Conservation (phyloP, 2,113 vertebrate species). For the Peromyscus maniculatus region DNA sequence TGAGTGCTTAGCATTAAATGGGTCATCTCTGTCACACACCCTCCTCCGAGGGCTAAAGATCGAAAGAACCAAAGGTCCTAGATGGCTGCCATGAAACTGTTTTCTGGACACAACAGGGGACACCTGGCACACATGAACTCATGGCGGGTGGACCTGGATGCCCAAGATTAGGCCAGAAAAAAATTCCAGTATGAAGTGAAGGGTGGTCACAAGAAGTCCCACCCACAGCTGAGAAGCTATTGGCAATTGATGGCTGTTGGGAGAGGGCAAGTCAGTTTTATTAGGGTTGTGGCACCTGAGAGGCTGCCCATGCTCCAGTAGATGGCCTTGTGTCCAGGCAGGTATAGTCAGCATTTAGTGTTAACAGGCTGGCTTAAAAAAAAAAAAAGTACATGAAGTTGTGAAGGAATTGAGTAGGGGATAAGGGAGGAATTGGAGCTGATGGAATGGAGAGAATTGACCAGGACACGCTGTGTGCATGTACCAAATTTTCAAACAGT, state of each 20-base stretch:
- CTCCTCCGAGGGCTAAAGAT: no score
- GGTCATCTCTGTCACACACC: not conserved
- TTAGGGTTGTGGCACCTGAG: not conserved
- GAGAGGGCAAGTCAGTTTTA: not conserved
- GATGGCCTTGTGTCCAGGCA: not conserved
- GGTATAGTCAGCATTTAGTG: not conserved
- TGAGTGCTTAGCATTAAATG: no score
- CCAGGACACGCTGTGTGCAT: no score
- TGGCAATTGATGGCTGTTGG: not conserved
- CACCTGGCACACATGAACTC: not conserved
- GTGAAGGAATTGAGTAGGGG: not conserved
- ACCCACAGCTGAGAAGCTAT: not conserved
- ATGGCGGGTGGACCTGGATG: no score
- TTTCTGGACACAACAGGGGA: not conserved
- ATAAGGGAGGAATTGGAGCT: not conserved
- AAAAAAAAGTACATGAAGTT: not conserved
- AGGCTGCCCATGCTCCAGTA: not conserved
- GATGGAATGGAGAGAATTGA: not conserved
- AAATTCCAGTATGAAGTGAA: not conserved
- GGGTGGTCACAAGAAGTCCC: no score
- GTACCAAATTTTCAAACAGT: not conserved
- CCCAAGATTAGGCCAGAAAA: not conserved
- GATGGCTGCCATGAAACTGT: not conserved
- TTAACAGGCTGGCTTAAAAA: not conserved
- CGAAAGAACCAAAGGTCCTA: not conserved